Base-by-base conservation (phyloP, 1,140 invertebrate species). In the Vollenhovia emeryi region DNA sequence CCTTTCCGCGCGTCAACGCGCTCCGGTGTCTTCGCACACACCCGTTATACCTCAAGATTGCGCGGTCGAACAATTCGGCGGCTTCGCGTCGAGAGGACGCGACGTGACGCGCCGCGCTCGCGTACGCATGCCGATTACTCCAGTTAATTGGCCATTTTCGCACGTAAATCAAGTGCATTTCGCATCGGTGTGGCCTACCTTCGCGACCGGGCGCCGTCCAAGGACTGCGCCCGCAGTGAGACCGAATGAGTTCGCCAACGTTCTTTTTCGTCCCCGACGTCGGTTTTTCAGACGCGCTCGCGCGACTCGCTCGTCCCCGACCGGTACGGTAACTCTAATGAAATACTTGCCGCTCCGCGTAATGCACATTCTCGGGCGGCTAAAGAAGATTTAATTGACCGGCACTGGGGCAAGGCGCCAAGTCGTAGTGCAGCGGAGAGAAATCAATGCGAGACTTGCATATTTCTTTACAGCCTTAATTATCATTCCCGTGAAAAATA, bases 91-190 rank as follows among this genome's bases (percentile, higher is more conserved):
- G 87, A 6, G 57, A 27, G 13, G 52, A 18, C n/a, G 52, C 15
- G 33, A 18, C 5, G 13, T 13, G 33, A 24, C 50, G 43, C 18
- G 11, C n/a, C n/a, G n/a, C n/a, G n/a, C 24, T 9, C 48, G 11
- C 64, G 69, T 60, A 80, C 62, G 45, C 62, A 62, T 57, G 62
- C 36, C 86, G 89, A 91, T 91, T 89, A 91, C 82, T 84, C 82
- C 75, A 48, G 87, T 90, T 91, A 91, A 91, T 91, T 92, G 91
- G 89, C 84, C 73, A 91, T 92, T 90, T 91, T 92, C 86, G 79
- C 91, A 91, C 89, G 88, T 91, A 91, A 91, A 90, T 87, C 88
- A 89, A 84, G 71, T 55, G 40, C 59, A 74, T 86, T 89, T 89
- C 87, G 59, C 76, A 57, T 59, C 71, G 52, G 66, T 33, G 76